These are phyloP conservation scores for Serrognathus titanus DNA, from an alignment of 2,888 invertebrate species.

Conservation along the genomic window DNA sequence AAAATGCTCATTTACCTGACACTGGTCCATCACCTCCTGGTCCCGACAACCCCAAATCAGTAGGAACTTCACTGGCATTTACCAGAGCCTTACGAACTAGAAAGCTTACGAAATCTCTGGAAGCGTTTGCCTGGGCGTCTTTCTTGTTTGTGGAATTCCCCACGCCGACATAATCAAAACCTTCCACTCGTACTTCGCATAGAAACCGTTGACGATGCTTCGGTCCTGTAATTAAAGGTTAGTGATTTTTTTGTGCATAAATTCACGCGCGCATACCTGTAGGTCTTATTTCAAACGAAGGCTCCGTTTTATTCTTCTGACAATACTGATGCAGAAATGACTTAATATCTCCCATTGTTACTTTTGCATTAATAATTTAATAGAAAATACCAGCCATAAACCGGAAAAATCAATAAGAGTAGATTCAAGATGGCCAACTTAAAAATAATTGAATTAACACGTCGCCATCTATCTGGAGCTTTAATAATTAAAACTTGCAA, in stretches of 20 bases:
- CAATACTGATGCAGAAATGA: conserved; percentile 88
- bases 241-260: background rate
- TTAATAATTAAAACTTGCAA: background rate
- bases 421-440: too few relatives aligned
- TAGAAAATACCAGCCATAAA: too few relatives aligned
- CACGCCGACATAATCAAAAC: conserved; percentile 79
- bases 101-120: conserved; percentile 86
- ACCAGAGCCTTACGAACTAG: conserved; percentile 73
- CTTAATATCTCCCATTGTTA: conserved; percentile 67
- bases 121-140: conserved; percentile 91
- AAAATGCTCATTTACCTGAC: background rate
- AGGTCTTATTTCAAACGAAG: conserved; percentile 75
- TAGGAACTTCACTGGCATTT: conserved; percentile 64
- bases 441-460: too few relatives aligned
- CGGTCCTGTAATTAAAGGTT: conserved; percentile 58
- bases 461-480: too few relatives aligned
- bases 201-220: conserved; percentile 88
- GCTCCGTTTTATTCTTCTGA: conserved; percentile 71
- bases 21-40: conserved; percentile 27
- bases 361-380: too few relatives aligned
- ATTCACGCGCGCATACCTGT: conserved; percentile 59
- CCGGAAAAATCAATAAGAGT: too few relatives aligned
- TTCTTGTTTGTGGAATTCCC: conserved; percentile 97
- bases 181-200: conserved; percentile 81
- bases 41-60: conserved; percentile 51